Evolutionary conservation across 2,888 invertebrate species (phyloP).

Genomic region (Stenotaenia linearis): DNA sequence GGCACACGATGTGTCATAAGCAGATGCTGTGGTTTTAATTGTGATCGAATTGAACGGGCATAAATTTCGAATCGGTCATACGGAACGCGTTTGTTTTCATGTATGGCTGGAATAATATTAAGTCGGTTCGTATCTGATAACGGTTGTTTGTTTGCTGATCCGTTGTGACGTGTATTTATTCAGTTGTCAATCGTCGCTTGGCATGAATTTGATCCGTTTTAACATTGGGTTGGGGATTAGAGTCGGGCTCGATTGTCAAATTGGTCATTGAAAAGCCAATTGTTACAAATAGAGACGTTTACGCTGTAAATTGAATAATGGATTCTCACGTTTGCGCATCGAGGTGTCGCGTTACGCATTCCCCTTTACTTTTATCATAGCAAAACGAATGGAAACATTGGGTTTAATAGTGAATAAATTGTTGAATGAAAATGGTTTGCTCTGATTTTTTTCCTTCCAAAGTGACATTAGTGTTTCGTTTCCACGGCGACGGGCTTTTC

Average conservation of each 20-base stretch:
- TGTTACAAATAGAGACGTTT: constrained; percentile 9
- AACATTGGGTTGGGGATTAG: not conserved
- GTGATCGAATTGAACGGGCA: not conserved
- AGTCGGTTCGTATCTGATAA: not conserved
- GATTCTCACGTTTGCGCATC: not conserved
- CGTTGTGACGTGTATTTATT: not conserved
- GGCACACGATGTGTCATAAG: not conserved
- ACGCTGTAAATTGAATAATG: not conserved
- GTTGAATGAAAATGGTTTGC: not conserved
- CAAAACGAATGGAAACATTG: too few species aligned
- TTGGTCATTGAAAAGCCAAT: constrained; percentile 14
- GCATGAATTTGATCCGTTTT: not conserved
- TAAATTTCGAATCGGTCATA: not conserved
- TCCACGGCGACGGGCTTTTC: constrained; percentile 13
- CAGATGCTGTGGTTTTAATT: not conserved
- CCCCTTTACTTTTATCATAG: not conserved
- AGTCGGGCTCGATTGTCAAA: not conserved
- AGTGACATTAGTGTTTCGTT: not conserved
- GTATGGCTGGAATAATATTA: not conserved
- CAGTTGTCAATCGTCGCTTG: not conserved
- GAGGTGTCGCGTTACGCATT: not conserved
- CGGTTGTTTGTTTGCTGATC: not conserved
- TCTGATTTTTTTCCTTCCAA: not conserved
- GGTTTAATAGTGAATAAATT: not conserved
- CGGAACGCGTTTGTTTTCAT: not conserved